Percentiles rank a stretch among this genome's conserved stretches.
Evolutionary conservation across 2,113 vertebrate species (phyloP).

Genomic region (Picathartes gymnocephalus): DNA sequence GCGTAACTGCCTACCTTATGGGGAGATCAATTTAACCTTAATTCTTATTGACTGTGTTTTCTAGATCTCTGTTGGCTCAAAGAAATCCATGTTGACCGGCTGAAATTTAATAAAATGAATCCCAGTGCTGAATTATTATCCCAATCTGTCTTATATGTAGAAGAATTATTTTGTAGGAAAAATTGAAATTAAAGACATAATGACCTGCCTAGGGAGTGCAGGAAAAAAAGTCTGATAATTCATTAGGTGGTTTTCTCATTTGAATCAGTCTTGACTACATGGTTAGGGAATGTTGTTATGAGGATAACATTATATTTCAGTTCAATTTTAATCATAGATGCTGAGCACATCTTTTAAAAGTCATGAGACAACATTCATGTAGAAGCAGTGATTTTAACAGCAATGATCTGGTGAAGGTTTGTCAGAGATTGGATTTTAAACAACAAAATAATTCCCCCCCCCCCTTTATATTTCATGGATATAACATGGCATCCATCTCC

Average conservation of each 20-base stretch:
- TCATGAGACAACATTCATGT: neutral
- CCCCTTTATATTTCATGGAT: fast-evolving
- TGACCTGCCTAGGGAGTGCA: neutral
- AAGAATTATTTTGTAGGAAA: neutral
- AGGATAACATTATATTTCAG: neutral
- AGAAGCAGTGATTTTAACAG: neutral
- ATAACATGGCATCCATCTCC: neutral
- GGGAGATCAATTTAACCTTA: neutral
- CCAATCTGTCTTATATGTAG: neutral
- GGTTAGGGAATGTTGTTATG: neutral
- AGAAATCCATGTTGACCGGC: neutral
- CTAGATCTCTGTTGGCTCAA: neutral
- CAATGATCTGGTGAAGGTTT: neutral
- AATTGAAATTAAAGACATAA: neutral
- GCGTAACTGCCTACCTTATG: neutral
- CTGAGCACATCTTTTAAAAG: neutral
- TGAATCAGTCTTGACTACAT: neutral
- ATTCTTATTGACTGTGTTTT: neutral
- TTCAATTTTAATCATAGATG: neutral
- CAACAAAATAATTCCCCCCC: neutral
- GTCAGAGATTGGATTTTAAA: neutral
- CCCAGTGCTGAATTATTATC: neutral
- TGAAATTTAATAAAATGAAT: neutral
- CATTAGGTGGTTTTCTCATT: neutral
- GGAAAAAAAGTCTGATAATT: neutral